Evolutionary conservation across 2,888 invertebrate genomes (phyloP).

Genomic region (Rhamphomyia laevipes): DNA sequence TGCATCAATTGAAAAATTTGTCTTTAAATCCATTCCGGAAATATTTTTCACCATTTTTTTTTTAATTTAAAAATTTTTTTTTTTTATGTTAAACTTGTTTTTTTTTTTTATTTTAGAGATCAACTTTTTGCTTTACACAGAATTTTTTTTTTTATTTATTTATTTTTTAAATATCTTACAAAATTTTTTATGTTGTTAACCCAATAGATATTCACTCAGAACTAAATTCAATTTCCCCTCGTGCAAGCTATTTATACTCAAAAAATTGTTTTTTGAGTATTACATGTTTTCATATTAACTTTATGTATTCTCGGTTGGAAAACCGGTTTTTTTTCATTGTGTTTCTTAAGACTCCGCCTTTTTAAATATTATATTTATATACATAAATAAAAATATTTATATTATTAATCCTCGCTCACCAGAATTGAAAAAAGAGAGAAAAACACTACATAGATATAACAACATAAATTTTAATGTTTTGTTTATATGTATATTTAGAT

Average conservation of each 20-base stretch:
- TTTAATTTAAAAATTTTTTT: background rate
- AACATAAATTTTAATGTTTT: too few species aligned
- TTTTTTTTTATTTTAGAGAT: too few species aligned
- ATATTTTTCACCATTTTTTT: conserved; percentile 32
- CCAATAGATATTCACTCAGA: conserved; percentile 3
- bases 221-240: conserved; percentile 4
- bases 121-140: too few species aligned
- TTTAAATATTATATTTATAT: too few species aligned
- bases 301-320: background rate
- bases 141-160: background rate
- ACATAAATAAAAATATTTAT: too few species aligned
- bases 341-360: background rate
- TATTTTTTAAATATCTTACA: background rate
- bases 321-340: conserved; percentile 2
- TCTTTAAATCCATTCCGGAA: conserved; percentile 41
- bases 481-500: too few species aligned
- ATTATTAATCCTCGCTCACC: too few species aligned
- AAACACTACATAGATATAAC: too few species aligned
- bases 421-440: too few species aligned
- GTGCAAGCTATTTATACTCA: conserved; percentile 6
- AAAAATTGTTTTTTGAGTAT: background rate
- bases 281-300: too few species aligned
- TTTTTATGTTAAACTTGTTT: background rate
- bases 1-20: conserved; percentile 71
- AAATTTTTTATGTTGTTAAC: background rate